Evolutionary conservation across 2,797 vertebrate genomes (phyloP).

Genomic region (Pempheris klunzingeri): DNA sequence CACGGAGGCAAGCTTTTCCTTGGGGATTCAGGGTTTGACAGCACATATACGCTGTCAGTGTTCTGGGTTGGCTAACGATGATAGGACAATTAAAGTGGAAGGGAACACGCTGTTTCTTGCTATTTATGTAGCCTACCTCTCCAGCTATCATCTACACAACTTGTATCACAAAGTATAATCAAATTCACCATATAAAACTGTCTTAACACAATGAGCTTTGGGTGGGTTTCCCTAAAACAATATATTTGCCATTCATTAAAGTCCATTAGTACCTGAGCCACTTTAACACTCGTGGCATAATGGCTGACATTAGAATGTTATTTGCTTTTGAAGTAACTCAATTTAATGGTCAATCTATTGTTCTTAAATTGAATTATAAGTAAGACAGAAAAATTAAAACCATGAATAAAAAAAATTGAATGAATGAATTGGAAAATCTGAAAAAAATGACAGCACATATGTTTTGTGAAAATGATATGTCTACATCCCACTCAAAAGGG

Average conservation of each 20-base stretch:
- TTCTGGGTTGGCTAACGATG: conserved; percentile 75
- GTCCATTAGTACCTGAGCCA: conserved; percentile 21
- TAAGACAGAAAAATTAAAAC: background rate
- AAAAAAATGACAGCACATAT: too few relatives aligned
- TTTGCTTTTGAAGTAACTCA: conserved; percentile 46
- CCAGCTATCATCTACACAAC: conserved; percentile 51
- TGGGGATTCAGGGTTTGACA: conserved; percentile 79
- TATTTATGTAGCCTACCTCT: conserved; percentile 54
- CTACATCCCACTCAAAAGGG: conserved; percentile 20
- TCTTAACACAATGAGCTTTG: conserved; percentile 14
- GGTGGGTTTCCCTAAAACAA: conserved; percentile 24
- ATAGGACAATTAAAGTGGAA: conserved; percentile 74
- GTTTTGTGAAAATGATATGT: conserved; percentile 30
- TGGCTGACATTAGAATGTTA: conserved; percentile 43
- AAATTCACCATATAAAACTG: conserved; percentile 23
- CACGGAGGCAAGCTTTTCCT: conserved; percentile 70
- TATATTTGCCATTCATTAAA: conserved; percentile 23
- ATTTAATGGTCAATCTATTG: conserved; percentile 44
- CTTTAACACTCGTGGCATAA: conserved; percentile 35
- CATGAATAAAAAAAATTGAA: background rate
- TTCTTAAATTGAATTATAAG: conserved; percentile 17
- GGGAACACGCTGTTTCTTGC: conserved; percentile 49
- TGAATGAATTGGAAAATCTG: conserved; percentile 8
- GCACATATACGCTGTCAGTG: conserved; percentile 76
- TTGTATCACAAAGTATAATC: conserved; percentile 44